Base-by-base conservation (phyloP, 2,797 vertebrate genomes). In the Hozukius guyotensis region DNA sequence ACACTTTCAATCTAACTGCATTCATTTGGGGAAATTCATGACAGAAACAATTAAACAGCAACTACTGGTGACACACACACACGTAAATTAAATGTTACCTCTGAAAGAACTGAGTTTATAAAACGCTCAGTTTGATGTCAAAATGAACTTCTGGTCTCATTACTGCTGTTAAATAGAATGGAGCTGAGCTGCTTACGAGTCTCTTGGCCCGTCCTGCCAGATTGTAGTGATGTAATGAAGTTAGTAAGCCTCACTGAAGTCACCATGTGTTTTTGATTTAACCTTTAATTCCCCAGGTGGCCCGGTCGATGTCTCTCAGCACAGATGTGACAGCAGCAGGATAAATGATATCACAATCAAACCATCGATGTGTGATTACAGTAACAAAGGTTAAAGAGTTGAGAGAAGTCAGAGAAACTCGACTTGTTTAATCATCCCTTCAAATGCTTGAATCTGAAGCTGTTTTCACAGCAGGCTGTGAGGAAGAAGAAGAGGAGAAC, bases 201-300 rank as follows among this genome's bases (percentile, higher is more conserved):
- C n/a, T 76, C 68, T 61, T 9, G 4, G 14, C 62, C 59, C 5
- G 14, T 56, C 11, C 0, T 38, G 82, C 61, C 86, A 88, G 86
- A 89, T 80, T 77, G 53, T 53, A 18, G 82, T 89, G 88, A 90
- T 77, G 85, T 89, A 92, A 90, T 75, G 57, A 86, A 59, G 75
- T 64, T 22, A 70, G 74, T 89, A 89, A 87, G 77, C 85, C 64
- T 75, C 13, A 1, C 67, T 42, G 36, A 56, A 68, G 80, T 12
- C 57, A 34, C 49, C 69, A 9, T 9, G 68, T 32, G 8, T 38
- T 4, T 36, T 70, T 76, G 8, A 31, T 67, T 78, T 57, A 73
- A 88, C 82, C 80, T 75, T 34, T 78, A 11, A 52, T 27, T 64
- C 70, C 7, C 53, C 53, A 46, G 42, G 53, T 75, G 56, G 31